Evolutionary conservation across 2,113 vertebrate genomes (phyloP), one percentile per base, ranked within the genome.

Genomic region (Gavialis gangeticus): DNA sequence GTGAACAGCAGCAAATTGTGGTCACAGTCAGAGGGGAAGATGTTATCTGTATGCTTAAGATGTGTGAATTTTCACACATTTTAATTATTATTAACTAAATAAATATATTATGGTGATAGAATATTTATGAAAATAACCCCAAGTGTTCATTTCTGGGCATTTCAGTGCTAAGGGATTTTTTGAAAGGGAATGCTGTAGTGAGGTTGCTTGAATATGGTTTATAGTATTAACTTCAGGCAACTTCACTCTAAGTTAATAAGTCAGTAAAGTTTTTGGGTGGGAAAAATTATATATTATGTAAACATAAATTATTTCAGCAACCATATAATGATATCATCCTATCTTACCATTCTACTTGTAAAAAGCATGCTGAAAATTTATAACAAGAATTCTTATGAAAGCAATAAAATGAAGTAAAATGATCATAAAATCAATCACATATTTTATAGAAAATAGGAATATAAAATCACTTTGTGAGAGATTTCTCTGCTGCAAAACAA

Each of bases 361-460:
- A 98, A 96, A 97, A 95, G 28, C 87, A 97, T 71, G 57, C 79
- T 94, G 82, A 94, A 88, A 97, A 97, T 96, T 92, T 97, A 96
- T 96, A 97, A 75, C 82, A 94, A 88, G 80, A 63, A 96, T 93
- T 82, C 87, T 88, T 91, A 95, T 73, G 60, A 97, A 97, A 97
- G 95, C 85, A 94, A 95, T 97, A 96, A 96, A 97, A 95, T 95
- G 87, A 94, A 94, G 46, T 94, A 88, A 98, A 98, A 97, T 62
- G 24, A 95, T 90, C 92, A 94, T 96, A 97, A 97, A 98, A 92
- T 34, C 84, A 97, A 96, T 96, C 95, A 93, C 89, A 95, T 97
- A 94, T 97, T 98, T 98, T 97, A 97, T 82, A 96, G 93, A 96
- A 98, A 97, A 97, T 12, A 94, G 90, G 34, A 92, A 27, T 77